phyloP scores from a whole-genome alignment of 2,113 vertebrate species.

The Rhinopomastus cyanomelas region DNA sequence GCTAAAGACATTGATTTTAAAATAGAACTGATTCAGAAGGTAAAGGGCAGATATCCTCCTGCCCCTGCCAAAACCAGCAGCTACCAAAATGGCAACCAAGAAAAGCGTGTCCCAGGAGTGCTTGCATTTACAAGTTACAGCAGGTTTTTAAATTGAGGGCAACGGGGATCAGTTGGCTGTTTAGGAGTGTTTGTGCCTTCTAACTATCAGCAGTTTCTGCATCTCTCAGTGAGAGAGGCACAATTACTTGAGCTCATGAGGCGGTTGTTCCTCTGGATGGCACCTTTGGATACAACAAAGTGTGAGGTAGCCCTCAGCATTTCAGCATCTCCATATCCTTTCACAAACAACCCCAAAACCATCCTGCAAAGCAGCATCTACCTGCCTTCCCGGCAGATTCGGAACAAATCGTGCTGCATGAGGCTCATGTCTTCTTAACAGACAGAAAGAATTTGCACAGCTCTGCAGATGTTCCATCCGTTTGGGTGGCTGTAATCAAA shows the following conservation, averaged over 20 bases:
- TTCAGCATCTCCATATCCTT: background rate
- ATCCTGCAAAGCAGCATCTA: conserved; percentile 14
- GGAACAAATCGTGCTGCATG: background rate
- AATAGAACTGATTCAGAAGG: conserved; percentile 7
- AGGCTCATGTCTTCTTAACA: conserved; percentile 17
- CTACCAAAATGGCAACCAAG: conserved; percentile 4
- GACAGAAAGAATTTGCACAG: background rate
- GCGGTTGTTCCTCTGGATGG: background rate
- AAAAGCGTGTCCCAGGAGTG: background rate
- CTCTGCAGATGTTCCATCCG: conserved; percentile 11
- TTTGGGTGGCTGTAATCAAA: conserved; percentile 33
- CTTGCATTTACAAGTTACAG: background rate
- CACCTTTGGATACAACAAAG: background rate
- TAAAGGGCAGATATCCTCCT: background rate
- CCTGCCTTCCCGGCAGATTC: conserved; percentile 11
- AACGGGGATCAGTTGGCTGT: background rate
- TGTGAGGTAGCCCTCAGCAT: background rate
- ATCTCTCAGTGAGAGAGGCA: background rate
- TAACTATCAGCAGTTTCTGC: conserved; percentile 15
- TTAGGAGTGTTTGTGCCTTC: background rate
- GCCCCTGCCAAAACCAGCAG: background rate
- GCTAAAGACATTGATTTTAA: conserved; percentile 7
- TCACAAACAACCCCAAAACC: conserved; percentile 20
- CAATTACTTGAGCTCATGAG: background rate
- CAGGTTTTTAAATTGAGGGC: conserved; percentile 40